Conservation (phyloP, 2,113 vertebrate species). For the Sakesphorus luctuosus region DNA sequence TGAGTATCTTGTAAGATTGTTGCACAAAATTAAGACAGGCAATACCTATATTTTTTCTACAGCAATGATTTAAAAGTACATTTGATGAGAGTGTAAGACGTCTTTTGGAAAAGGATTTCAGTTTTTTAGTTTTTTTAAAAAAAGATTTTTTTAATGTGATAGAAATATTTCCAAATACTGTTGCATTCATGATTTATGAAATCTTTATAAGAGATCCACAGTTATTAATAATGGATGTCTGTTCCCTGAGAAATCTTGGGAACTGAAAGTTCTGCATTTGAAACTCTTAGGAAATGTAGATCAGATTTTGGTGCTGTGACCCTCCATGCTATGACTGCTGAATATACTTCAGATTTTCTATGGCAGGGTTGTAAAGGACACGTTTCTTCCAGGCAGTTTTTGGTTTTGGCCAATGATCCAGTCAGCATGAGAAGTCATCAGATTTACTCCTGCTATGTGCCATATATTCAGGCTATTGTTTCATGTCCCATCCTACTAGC, state of each 20-base stretch:
- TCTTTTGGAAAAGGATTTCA: not conserved
- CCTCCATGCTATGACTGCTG: not conserved
- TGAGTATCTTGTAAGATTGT: not conserved
- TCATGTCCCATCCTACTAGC: not conserved
- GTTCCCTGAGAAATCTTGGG: not conserved
- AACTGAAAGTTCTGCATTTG: not conserved
- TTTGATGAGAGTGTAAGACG: not conserved
- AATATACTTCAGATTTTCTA: not conserved
- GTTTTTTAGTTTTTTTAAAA: not conserved
- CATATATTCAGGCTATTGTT: not conserved
- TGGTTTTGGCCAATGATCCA: not conserved
- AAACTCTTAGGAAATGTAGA: not conserved
- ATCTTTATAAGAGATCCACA: not conserved
- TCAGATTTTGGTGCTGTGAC: not conserved
- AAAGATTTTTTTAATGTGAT: not conserved
- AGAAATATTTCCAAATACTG: not conserved
- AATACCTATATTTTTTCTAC: not conserved
- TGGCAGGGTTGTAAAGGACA: not conserved
- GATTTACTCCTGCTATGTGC: not conserved
- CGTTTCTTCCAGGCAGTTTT: not conserved
- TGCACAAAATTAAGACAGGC: not conserved
- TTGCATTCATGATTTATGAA: not conserved
- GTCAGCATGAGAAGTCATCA: not conserved
- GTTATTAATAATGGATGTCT: not conserved
- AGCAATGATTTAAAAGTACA: not conserved